Conservation (phyloP, 2,888 invertebrate species). For the Dasypogon diadema region DNA sequence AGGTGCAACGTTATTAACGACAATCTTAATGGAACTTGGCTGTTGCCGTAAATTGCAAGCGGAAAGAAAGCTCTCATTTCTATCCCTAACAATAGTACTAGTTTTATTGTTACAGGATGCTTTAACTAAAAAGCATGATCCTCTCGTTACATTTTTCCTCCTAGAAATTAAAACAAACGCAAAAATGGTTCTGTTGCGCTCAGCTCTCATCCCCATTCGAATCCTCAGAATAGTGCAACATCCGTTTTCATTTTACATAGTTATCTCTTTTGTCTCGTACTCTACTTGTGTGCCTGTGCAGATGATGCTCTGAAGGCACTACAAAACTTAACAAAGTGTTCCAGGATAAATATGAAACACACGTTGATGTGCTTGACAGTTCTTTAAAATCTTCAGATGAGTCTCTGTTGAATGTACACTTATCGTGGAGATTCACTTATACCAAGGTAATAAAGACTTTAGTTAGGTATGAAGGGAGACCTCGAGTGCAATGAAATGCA, state of each 20-base stretch:
- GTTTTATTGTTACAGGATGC: conserved; percentile 27
- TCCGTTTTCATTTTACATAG: not conserved
- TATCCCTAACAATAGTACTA: not conserved
- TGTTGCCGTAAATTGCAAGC: conserved; percentile 19
- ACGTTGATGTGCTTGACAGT: conserved; percentile 19
- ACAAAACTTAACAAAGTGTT: conserved; percentile 27
- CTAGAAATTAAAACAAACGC: conserved; percentile 17
- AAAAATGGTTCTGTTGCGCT: conserved; percentile 11
- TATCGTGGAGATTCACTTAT: not conserved
- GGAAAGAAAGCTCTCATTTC: conserved; percentile 29
- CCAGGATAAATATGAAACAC: conserved; percentile 9
- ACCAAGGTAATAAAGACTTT: not conserved
- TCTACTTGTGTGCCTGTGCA: conserved; percentile 13
- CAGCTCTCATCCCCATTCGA: not conserved
- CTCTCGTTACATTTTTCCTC: not conserved
- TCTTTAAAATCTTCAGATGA: not conserved
- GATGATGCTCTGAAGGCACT: conserved; percentile 2
- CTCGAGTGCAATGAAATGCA: too few species aligned
- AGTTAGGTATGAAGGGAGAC: not conserved
- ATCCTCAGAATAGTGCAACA: not conserved
- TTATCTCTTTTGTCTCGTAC: not conserved
- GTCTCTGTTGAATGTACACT: not conserved
- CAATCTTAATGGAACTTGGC: conserved; percentile 39
- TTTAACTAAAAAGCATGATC: not conserved
- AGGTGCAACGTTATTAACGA: conserved; percentile 26